These are phyloP conservation scores for Syngnathoides biaculeatus DNA, from an alignment of 2,113 vertebrate species.

Conservation along the genomic window DNA sequence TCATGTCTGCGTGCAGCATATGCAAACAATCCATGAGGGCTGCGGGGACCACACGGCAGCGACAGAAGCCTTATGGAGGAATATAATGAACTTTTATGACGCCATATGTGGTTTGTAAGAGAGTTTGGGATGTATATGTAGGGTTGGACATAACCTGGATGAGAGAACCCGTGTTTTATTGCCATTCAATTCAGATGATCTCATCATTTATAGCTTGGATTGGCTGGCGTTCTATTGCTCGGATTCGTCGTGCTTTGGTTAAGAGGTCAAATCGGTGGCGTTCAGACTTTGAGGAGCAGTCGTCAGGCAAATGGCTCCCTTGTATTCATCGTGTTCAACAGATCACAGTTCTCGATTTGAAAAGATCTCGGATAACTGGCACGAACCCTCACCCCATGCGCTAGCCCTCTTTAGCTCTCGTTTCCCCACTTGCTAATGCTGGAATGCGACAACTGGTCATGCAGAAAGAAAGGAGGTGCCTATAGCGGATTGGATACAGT, in stretches of 20 bases:
- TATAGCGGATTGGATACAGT: conserved; percentile 58
- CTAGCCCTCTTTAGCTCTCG: conserved; percentile 43
- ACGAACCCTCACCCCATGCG: conserved; percentile 33
- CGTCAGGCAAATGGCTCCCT: conserved; percentile 47
- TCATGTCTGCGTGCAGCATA: conserved; percentile 35
- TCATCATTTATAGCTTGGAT: conserved; percentile 16
- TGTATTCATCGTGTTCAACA: conserved; percentile 54
- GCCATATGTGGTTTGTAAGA: conserved; percentile 46
- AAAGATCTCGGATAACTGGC: conserved; percentile 61
- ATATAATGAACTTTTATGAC: conserved; percentile 45
- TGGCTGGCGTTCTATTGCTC: neutral
- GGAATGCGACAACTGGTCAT: conserved; percentile 68
- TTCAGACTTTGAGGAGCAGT: conserved; percentile 35
- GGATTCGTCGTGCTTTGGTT: conserved; percentile 21
- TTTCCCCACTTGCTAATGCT: conserved; percentile 50
- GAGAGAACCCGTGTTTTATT: conserved; percentile 31
- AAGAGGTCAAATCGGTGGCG: conserved; percentile 44
- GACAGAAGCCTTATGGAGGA: conserved; percentile 8
- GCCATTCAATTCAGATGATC: conserved; percentile 6
- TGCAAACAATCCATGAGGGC: neutral
- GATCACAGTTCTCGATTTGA: conserved; percentile 57
- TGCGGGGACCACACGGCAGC: neutral
- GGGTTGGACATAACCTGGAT: conserved; percentile 41
- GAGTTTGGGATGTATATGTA: conserved; percentile 37
- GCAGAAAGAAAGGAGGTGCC: conserved; percentile 54